Conservation (phyloP, 2,113 vertebrate genomes). For the Andinoacara biseriatus region DNA sequence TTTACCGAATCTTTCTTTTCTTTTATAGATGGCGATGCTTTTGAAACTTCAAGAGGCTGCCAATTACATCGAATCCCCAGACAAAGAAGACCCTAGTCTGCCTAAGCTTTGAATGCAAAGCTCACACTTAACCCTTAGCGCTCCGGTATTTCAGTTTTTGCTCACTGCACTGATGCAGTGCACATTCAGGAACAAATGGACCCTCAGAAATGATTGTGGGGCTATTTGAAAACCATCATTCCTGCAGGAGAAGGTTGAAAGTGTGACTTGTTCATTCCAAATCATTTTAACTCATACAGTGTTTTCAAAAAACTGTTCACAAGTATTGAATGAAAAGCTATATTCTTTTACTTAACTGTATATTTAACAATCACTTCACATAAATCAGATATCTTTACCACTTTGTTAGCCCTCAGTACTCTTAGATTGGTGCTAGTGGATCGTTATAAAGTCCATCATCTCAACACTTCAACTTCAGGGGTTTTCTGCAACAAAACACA, state of each 20-base stretch:
- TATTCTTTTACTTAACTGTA: slow-evolving; percentile 7
- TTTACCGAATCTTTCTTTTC: slow-evolving; percentile 10
- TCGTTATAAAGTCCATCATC: slow-evolving; percentile 38
- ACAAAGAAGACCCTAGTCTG: slow-evolving; percentile 91
- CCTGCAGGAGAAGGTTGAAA: slow-evolving; percentile 4
- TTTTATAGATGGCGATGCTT: slow-evolving; percentile 96
- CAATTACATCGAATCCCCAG: slow-evolving; percentile 97
- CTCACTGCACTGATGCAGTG: slow-evolving; percentile 31
- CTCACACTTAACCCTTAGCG: slow-evolving; percentile 15
- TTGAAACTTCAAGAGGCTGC: slow-evolving; percentile 98
- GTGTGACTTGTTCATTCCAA: slow-evolving; percentile 12
- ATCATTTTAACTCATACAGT: slow-evolving; percentile 38
- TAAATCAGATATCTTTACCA: slow-evolving; percentile 15
- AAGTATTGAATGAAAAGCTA: slow-evolving; percentile 15
- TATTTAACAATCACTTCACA: slow-evolving; percentile 26
- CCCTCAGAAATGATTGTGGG: slow-evolving; percentile 25
- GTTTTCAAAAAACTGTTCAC: slow-evolving; percentile 14
- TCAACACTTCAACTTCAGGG: slow-evolving; percentile 69
- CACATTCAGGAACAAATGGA: slow-evolving; percentile 52
- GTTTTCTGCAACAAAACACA: slow-evolving; percentile 56
- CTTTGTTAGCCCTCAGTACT: slow-evolving; percentile 37
- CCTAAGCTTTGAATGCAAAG: slow-evolving; percentile 79
- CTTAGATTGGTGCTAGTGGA: slow-evolving; percentile 68
- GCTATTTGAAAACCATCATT: slow-evolving; percentile 35
- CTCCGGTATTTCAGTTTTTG: slow-evolving; percentile 16